These are phyloP conservation scores for Rhynchonycteris naso DNA, from an alignment of 2,797 vertebrate species.

Conservation along the genomic window DNA sequence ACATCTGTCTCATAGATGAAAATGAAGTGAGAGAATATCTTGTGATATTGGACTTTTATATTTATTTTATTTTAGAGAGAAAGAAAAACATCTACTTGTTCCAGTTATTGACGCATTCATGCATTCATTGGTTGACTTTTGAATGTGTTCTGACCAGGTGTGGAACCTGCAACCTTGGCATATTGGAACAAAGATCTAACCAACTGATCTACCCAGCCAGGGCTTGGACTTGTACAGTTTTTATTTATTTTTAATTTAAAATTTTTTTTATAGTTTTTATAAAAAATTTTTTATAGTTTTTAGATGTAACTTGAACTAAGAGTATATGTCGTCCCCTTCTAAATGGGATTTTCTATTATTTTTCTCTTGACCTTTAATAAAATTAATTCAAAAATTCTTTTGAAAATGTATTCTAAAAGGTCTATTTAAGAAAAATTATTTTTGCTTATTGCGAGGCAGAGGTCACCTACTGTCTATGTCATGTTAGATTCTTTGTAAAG, in stretches of 20 bases:
- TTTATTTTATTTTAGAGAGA: too few relatives aligned
- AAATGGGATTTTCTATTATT: background rate
- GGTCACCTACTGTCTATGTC: background rate
- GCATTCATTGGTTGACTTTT: too few relatives aligned
- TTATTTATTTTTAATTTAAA: too few relatives aligned
- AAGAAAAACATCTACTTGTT: too few relatives aligned
- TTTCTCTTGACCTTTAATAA: background rate
- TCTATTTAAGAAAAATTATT: background rate
- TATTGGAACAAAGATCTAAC: too few relatives aligned
- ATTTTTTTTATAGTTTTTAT: too few relatives aligned
- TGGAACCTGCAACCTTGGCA: too few relatives aligned
- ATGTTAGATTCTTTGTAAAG: background rate
- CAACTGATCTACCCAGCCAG: too few relatives aligned
- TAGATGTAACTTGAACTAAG: background rate
- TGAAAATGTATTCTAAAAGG: background rate
- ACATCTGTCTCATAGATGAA: background rate
- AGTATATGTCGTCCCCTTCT: background rate
- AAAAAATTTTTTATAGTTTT: background rate
- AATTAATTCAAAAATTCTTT: background rate
- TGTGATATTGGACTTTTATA: background rate
- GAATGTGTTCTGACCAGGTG: too few relatives aligned
- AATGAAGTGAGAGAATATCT: background rate
- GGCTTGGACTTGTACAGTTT: too few relatives aligned
- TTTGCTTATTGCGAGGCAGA: background rate
- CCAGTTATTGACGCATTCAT: too few relatives aligned